Conservation (phyloP, 2,113 vertebrate genomes). For the Typhlomys cinereus region DNA sequence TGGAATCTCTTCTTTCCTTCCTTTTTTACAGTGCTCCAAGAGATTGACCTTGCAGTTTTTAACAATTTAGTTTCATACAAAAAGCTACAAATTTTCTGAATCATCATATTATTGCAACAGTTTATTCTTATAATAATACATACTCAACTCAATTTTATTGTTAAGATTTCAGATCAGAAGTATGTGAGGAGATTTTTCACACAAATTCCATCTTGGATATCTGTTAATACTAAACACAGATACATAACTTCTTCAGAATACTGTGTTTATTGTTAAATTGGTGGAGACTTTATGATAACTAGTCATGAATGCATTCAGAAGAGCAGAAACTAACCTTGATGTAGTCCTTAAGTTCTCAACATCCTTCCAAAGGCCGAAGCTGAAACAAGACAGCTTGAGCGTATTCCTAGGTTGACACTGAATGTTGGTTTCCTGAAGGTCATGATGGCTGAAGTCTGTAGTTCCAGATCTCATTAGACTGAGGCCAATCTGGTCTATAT, state of each 20-base stretch:
- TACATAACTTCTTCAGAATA: not conserved
- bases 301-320: not conserved
- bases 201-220: not conserved
- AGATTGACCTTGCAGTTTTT: no score
- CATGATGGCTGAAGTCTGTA: not conserved
- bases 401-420: not conserved
- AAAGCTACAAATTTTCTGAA: constrained; percentile 10
- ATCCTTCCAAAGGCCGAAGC: not conserved
- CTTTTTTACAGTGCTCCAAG: no score
- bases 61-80: constrained; percentile 9
- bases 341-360: not conserved
- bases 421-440: not conserved
- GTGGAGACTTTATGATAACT: not conserved
- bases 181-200: not conserved
- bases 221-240: not conserved
- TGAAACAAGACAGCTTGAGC: not conserved
- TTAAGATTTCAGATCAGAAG: constrained; percentile 43
- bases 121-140: constrained; percentile 14
- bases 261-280: constrained; percentile 3
- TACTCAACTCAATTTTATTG: not conserved
- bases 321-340: not conserved
- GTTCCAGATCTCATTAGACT: not conserved
- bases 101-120: not conserved
- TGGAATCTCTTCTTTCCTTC: no score
- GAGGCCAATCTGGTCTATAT: not conserved